Base-by-base conservation (phyloP, 1,140 invertebrate species). In the Rhagoletis zephyria region DNA sequence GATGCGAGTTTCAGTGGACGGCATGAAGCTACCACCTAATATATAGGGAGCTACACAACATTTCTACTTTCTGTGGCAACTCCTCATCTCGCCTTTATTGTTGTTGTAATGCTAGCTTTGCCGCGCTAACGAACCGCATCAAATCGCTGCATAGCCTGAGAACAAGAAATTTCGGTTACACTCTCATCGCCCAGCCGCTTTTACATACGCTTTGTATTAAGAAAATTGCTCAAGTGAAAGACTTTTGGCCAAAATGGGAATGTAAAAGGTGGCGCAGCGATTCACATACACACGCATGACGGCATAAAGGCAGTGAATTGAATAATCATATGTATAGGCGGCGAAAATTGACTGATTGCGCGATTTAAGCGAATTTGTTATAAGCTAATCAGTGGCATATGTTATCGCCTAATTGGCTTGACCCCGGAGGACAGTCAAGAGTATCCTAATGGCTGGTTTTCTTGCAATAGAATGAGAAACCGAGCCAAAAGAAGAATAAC, bases 111-210 rank as follows among this genome's bases (percentile, higher is more conserved):
- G 67, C 6, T 45, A n/a, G 12, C 40, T 48, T 74, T 16, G 67
- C 67, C 67, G 40, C 42, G 67, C 67, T 74, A 74, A 74, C 67
- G 67, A 74, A 74, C 67, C 67, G 67, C 67, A 74, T n/a, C 67
- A 74, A 74, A 74, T 74, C 67, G 67, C 67, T 48, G 67, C 67
- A 74, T 74, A 74, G 67, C 67, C 67, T 48, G 67, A 74, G 67
- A 74, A 74, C 67, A 74, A 74, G 67, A 74, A 74, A 74, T 45
- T 74, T 74, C 67, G 67, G 67, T 74, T 74, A 45, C 2, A 45
- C 2, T 14, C 14, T 14, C 7, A 74, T 1, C 67, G 10, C 14
- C 12, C 5, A 19, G 42, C 64, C 16, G 4, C 4, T 2, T 65
- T 2, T 7, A 30, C 19, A 19, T 6, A 30, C 6, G 30, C 10